Evolutionary conservation across 2,888 invertebrate species (phyloP).

Genomic region (Tenthredo distinguenda): DNA sequence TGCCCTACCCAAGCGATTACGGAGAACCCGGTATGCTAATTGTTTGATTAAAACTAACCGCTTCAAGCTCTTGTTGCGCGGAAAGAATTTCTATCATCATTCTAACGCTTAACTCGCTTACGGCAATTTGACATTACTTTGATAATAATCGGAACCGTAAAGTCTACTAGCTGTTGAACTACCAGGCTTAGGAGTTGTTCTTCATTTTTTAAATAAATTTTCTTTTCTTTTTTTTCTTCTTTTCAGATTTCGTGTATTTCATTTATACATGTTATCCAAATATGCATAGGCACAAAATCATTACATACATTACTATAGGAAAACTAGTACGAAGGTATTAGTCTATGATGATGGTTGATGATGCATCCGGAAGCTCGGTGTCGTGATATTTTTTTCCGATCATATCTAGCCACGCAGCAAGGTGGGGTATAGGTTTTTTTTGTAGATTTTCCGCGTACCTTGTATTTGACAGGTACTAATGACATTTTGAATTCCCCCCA

Average conservation of each 20-base stretch:
- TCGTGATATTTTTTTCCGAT: constrained; percentile 18
- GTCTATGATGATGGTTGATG: background rate
- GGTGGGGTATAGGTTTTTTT: background rate
- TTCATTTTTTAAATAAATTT: background rate
- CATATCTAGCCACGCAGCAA: background rate
- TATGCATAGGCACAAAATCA: background rate
- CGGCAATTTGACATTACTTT: background rate
- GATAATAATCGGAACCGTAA: background rate
- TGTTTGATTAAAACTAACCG: constrained; percentile 12
- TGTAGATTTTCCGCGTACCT: background rate
- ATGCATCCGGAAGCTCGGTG: background rate
- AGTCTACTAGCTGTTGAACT: background rate
- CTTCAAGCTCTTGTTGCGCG: background rate
- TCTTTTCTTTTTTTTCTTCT: background rate
- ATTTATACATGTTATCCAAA: too few species aligned
- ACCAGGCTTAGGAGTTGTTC: background rate
- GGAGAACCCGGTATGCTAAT: constrained; percentile 12
- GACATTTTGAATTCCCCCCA: constrained; percentile 18
- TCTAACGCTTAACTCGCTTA: background rate
- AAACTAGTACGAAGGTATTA: background rate
- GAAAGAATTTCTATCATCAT: background rate
- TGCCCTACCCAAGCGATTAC: constrained; percentile 20
- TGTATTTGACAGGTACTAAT: constrained; percentile 43
- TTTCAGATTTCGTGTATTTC: background rate
- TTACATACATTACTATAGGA: background rate